Conservation (phyloP, 2,113 vertebrate species). For the Cyprinodon variegatus region DNA sequence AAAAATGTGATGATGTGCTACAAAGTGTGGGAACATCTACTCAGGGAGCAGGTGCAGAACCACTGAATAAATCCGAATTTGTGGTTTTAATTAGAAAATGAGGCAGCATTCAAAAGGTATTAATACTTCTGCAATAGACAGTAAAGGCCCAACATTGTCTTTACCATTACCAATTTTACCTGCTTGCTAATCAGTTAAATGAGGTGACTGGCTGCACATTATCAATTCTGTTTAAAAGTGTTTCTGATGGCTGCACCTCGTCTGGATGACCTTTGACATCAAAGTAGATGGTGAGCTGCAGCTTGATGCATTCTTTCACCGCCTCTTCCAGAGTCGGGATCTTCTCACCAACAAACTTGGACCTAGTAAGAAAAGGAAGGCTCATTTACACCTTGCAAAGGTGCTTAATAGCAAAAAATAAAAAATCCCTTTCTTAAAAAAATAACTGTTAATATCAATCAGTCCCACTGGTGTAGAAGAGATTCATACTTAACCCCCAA, state of each 20-base stretch:
- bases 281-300: conserved; percentile 91
- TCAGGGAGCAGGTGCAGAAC: no score
- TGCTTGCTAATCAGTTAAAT: conserved; percentile 14
- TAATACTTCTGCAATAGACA: background rate
- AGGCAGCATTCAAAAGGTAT: no score
- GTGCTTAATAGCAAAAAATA: background rate
- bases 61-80: no score
- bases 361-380: conserved; percentile 70
- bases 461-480: no score
- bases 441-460: no score
- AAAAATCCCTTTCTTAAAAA: background rate
- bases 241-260: conserved; percentile 78
- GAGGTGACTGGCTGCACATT: background rate
- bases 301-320: conserved; percentile 85
- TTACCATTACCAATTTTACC: background rate
- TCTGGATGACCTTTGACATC: conserved; percentile 95
- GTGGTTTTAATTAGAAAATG: no score
- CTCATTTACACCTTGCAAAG: background rate
- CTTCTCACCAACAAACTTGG: conserved; percentile 86
- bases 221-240: background rate
- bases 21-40: no score
- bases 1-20: no score
- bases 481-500: background rate
- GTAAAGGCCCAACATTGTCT: background rate
- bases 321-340: conserved; percentile 92